Conservation (phyloP, 2,797 vertebrate genomes). For the Sebastolobus alascanus region DNA sequence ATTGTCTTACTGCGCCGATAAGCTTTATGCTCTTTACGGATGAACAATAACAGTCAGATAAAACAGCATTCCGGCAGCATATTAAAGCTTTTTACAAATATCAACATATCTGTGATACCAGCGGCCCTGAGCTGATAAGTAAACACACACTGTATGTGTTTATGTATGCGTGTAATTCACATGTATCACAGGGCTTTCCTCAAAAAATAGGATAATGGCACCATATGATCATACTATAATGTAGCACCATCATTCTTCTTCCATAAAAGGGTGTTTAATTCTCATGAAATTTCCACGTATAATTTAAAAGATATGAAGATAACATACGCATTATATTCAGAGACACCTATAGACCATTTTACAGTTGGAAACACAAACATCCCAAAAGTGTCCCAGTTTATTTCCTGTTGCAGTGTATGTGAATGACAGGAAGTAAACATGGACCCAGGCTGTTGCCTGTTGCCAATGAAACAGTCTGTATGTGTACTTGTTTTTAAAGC, state of each 20-base stretch:
- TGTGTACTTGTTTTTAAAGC: no score
- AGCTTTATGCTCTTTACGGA: background rate
- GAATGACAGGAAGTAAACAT: background rate
- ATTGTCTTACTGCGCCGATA: background rate
- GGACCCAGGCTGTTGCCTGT: background rate
- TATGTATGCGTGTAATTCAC: background rate
- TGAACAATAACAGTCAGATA: conserved; percentile 21
- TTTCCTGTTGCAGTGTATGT: background rate
- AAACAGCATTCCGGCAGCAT: background rate
- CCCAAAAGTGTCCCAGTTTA: background rate
- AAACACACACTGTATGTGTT: background rate
- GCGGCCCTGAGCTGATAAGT: background rate
- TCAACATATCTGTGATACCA: conserved; percentile 2
- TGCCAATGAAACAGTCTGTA: no score
- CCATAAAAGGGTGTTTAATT: background rate
- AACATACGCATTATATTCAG: background rate
- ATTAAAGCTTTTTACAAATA: conserved; percentile 5
- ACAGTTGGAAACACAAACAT: background rate
- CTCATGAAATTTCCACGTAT: background rate
- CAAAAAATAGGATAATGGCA: background rate
- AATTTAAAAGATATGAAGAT: background rate
- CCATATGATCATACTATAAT: background rate
- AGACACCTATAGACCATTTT: background rate
- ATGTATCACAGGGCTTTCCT: background rate
- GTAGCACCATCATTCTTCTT: background rate